These are phyloP conservation scores for Drosophila equinoxialis DNA, from an alignment of 1,140 invertebrate species.

Conservation along the genomic window DNA sequence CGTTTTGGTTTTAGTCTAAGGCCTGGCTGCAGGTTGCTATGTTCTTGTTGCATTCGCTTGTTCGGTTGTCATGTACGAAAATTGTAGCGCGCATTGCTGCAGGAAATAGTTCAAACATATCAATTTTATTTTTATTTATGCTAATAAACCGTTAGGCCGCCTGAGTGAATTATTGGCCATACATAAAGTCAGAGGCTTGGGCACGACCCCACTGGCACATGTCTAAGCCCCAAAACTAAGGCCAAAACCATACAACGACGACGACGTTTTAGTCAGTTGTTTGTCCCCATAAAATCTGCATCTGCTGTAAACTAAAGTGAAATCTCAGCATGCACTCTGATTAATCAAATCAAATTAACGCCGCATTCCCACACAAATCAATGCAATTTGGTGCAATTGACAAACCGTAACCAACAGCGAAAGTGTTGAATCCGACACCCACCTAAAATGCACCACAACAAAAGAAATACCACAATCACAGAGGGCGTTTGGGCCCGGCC, in stretches of 20 bases:
- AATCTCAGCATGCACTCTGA: slow-evolving; percentile 69
- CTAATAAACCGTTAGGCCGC: slow-evolving; percentile 76
- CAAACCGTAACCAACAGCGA: slow-evolving; percentile 52
- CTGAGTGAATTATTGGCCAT: slow-evolving; percentile 74
- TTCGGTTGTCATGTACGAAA: slow-evolving; percentile 78
- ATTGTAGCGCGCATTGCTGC: slow-evolving; percentile 80
- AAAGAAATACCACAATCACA: background rate
- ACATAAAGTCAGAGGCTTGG: slow-evolving; percentile 44
- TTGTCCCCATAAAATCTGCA: background rate
- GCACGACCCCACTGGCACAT: slow-evolving; percentile 64
- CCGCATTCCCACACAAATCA: slow-evolving; percentile 79
- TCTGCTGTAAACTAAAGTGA: slow-evolving; percentile 39
- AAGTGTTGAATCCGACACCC: slow-evolving; percentile 77
- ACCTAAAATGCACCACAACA: slow-evolving; percentile 54
- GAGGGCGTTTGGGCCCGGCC: background rate
- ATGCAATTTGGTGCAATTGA: slow-evolving; percentile 71
- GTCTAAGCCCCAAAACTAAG: slow-evolving; percentile 28
- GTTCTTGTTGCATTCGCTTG: slow-evolving; percentile 69
- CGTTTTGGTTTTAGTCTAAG: slow-evolving; percentile 46
- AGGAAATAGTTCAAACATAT: slow-evolving; percentile 82
- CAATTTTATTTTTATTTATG: slow-evolving; percentile 82
- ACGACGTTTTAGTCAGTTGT: background rate
- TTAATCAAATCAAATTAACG: slow-evolving; percentile 81
- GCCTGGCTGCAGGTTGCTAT: slow-evolving; percentile 65
- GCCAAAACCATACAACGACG: slow-evolving; percentile 6